Base-by-base conservation (phyloP, 2,113 vertebrate genomes). In the Hemibagrus wyckioides region DNA sequence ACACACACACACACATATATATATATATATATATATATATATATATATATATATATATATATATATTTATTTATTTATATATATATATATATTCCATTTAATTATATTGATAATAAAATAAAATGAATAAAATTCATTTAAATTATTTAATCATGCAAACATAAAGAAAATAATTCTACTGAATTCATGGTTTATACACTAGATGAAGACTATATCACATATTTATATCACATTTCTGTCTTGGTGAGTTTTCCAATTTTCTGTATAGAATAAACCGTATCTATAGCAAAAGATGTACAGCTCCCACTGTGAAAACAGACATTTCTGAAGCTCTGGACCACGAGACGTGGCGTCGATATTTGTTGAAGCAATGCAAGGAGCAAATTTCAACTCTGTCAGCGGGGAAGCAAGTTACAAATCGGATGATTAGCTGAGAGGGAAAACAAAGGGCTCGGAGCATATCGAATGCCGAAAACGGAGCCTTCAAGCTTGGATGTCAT, bases 401-500 rank as follows among this genome's bases (percentile, higher is more conserved):
- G 57, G 83, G 71, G 86, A 86, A 54, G 87, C 54, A n/a, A 85
- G 48, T 85, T 85, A 89, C 92, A 81, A 91, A 93, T 92, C 82
- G 56, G 44, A 86, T 89, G 88, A 91, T 90, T 91, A 92, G 87
- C 88, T 67, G 87, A 87, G 50, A 83, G 84, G 82, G 87, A 88
- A 89, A 89, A 90, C 87, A 91, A 88, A 83, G 77, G 84, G 77
- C 84, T 71, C 67, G 11, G 90, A 57, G 69, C 59, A 52, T 81
- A 89, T 87, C 84, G 30, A 65, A 87, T 86, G 84, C 52, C 50
- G 86, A 79, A 85, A 87, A 48, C 30, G 21, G 86, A 87, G 82
- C 77, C 61, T 54, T 88, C 25, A 8, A 87, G 85, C 87, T 90
- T 80, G 82, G 80, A 87, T 91, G 85, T 87, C 90, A 91, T n/a